Conservation (phyloP, 2,113 vertebrate species). For the Chaetorhynchus papuensis region DNA sequence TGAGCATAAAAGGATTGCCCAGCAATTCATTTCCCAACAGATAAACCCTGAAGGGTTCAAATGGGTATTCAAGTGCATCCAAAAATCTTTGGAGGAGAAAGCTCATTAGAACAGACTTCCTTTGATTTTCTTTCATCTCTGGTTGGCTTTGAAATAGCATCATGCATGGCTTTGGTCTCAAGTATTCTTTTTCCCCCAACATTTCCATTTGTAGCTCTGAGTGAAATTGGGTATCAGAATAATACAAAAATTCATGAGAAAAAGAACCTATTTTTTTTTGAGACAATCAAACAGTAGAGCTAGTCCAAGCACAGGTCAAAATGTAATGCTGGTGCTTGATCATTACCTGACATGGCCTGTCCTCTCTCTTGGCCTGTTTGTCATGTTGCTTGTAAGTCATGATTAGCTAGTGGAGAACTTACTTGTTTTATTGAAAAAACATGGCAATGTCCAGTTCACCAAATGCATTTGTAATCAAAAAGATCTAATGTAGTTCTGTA, state of each 20-base stretch:
- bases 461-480: background rate
- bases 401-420: background rate
- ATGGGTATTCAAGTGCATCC: background rate
- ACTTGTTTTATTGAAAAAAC: background rate
- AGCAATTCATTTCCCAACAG: background rate
- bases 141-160: background rate
- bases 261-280: background rate
- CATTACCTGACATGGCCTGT: background rate
- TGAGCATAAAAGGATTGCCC: background rate
- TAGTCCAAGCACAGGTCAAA: background rate
- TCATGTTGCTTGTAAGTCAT: background rate
- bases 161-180: background rate
- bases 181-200: background rate
- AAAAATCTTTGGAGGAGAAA: background rate
- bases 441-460: background rate
- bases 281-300: background rate
- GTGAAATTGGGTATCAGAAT: background rate
- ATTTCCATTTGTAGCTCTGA: background rate
- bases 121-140: constrained; percentile 2
- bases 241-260: background rate
- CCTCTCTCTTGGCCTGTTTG: background rate
- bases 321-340: background rate
- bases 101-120: background rate
- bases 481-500: background rate
- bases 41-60: background rate